Percentiles rank a stretch among this genome's conserved stretches.
phyloP scores from a whole-genome alignment of 2,113 vertebrate genomes.

The Gymnarchus niloticus region DNA sequence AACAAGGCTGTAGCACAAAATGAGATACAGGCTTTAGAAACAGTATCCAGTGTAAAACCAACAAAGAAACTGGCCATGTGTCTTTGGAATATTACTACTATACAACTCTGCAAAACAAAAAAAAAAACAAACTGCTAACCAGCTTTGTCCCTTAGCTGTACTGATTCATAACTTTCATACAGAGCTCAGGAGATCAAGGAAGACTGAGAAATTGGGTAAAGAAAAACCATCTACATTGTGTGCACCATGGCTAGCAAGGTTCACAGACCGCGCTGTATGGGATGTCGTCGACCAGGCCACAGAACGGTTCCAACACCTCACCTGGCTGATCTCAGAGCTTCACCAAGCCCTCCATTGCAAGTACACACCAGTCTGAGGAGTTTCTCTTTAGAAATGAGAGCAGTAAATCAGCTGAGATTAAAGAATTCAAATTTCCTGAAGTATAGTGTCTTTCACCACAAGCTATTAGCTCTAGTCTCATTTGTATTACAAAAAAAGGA shows the following conservation, averaged over 20 bases:
- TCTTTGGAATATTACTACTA: slow-evolving; percentile 26
- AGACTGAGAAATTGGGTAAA: slow-evolving; percentile 9
- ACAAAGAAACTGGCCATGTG: slow-evolving; percentile 12
- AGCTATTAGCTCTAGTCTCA: neutral
- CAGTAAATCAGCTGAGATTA: neutral
- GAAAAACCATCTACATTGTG: neutral
- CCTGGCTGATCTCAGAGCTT: neutral
- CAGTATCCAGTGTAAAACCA: slow-evolving; percentile 23
- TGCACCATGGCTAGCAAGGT: neutral
- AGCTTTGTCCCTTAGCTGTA: neutral
- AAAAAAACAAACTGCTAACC: neutral
- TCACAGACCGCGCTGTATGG: neutral
- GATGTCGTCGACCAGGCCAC: neutral
- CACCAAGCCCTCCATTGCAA: neutral
- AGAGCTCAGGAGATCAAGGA: slow-evolving; percentile 15
- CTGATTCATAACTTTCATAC: neutral
- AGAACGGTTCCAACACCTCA: too few species aligned
- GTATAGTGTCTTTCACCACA: neutral
- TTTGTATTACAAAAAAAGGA: neutral
- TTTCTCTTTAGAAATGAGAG: neutral
- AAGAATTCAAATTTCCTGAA: slow-evolving; percentile 9
- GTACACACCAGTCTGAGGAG: neutral
- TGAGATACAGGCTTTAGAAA: neutral
- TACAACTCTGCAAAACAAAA: neutral
- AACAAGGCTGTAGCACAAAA: neutral